Evolutionary conservation across 2,888 invertebrate species (phyloP).

Genomic region (Tortricodes alternella): DNA sequence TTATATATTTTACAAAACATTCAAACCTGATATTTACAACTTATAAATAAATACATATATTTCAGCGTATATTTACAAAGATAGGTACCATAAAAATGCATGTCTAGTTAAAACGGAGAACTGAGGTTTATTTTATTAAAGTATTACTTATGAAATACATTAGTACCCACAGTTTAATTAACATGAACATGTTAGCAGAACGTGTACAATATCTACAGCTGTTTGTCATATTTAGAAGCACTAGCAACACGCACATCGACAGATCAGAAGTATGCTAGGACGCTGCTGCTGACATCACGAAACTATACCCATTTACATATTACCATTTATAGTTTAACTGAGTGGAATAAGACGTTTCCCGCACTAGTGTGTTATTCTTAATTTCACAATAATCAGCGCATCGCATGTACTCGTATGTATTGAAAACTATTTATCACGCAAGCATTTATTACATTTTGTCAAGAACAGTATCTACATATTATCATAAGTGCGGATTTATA

Average conservation of each 20-base stretch:
- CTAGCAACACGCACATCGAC: conserved; percentile 57
- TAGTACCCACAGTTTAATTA: not conserved
- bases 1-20: conserved; percentile 67
- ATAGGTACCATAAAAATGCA: conserved; percentile 41
- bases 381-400: too few relatives aligned
- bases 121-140: conserved; percentile 43
- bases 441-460: too few relatives aligned
- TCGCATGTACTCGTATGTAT: too few relatives aligned
- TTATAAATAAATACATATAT: conserved; percentile 57
- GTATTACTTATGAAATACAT: conserved; percentile 54
- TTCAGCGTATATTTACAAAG: conserved; percentile 74
- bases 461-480: too few relatives aligned
- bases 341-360: too few relatives aligned
- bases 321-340: too few relatives aligned
- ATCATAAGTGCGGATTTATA: too few relatives aligned
- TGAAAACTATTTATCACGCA: too few relatives aligned
- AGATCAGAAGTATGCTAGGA: conserved; percentile 40
- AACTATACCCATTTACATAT: not conserved
- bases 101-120: conserved; percentile 46
- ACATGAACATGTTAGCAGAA: conserved; percentile 51
- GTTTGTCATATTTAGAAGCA: conserved; percentile 49
- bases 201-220: conserved; percentile 69
- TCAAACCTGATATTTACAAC: conserved; percentile 75
- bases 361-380: too few relatives aligned
- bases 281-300: conserved; percentile 32